phyloP scores from a whole-genome alignment of 1,140 invertebrate genomes.

The Hypsibius dujardini region DNA sequence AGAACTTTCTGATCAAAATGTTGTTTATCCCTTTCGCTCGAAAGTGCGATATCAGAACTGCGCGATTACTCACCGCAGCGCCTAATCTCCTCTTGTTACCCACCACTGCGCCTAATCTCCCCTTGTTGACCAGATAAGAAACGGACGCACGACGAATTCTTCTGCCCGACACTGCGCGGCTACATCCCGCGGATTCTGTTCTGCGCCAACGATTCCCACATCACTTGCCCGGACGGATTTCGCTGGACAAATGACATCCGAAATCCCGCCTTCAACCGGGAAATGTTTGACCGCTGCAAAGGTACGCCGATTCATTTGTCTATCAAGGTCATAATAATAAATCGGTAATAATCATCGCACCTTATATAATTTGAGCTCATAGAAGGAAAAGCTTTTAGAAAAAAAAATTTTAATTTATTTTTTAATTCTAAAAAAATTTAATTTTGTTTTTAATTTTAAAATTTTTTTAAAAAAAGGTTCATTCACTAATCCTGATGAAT shows the following conservation, averaged over 20 bases:
- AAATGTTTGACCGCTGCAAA: not conserved
- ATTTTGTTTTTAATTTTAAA: too few species aligned
- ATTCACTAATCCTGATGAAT: too few species aligned
- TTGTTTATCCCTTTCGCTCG: not conserved
- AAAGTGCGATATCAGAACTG: not conserved
- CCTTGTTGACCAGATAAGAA: not conserved
- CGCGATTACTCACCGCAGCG: not conserved
- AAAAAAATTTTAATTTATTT: not conserved
- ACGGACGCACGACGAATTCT: not conserved
- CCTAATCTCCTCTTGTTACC: not conserved
- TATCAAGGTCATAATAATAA: not conserved
- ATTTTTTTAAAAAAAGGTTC: too few species aligned
- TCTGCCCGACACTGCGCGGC: not conserved
- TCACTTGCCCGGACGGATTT: not conserved
- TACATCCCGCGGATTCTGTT: not conserved
- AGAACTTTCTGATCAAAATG: not conserved
- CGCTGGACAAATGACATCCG: not conserved
- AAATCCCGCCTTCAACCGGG: not conserved
- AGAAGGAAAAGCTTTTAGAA: too few species aligned
- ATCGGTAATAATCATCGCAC: too few species aligned
- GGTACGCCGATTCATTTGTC: constrained; percentile 3
- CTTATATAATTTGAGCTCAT: too few species aligned
- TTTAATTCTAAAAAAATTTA: not conserved
- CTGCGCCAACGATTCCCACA: not conserved
- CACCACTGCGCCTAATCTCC: not conserved